A percentile compares a stretch with the other conserved stretches of the same genome.
Evolutionary conservation across 2,113 vertebrate genomes (phyloP).

Genomic region (Uria aalge): DNA sequence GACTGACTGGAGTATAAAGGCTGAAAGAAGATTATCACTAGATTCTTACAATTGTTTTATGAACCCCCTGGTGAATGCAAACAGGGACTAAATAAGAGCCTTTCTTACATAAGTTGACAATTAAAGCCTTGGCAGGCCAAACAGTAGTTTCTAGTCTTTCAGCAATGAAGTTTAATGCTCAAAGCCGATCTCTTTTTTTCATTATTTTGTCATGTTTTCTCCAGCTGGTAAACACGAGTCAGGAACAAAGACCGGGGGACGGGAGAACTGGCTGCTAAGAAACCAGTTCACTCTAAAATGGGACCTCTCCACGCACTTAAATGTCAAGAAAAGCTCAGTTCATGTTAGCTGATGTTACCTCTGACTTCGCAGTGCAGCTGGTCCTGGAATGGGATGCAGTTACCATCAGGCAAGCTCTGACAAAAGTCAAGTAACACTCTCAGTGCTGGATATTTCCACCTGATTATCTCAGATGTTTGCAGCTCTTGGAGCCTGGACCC

Average conservation of each 20-base stretch:
- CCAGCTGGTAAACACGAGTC: conserved; percentile 46
- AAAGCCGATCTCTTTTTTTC: conserved; percentile 9
- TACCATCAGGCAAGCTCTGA: background rate
- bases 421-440: background rate
- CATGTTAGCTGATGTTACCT: background rate
- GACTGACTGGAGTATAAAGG: conserved; percentile 46
- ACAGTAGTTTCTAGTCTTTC: conserved; percentile 67
- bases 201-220: conserved; percentile 50
- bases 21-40: conserved; percentile 69
- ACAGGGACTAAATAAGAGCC: conserved; percentile 58
- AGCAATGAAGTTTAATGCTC: conserved; percentile 65
- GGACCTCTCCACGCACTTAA: background rate
- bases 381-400: background rate
- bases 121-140: conserved; percentile 64
- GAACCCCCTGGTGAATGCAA: conserved; percentile 65
- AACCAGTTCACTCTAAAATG: background rate
- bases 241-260: background rate
- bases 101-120: conserved; percentile 59
- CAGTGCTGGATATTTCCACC: background rate
- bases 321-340: background rate
- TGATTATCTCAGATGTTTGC: background rate
- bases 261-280: background rate
- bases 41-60: conserved; percentile 69
- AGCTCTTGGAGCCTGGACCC: background rate
- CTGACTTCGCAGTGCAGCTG: background rate